Conservation (phyloP, 1,140 invertebrate species). For the Coenobita brevimanus region DNA sequence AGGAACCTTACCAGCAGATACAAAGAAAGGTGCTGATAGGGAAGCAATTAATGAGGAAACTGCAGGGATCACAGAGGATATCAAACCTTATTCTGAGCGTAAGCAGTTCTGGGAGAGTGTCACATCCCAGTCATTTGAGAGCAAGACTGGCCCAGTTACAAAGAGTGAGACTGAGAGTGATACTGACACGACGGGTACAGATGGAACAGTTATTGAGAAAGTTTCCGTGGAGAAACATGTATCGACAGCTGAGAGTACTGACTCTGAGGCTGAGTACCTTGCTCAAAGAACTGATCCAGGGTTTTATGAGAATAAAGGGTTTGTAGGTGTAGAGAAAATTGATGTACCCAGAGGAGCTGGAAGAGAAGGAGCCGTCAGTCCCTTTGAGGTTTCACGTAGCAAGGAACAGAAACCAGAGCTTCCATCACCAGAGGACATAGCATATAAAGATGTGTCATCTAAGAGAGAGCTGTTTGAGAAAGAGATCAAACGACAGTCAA, state of each 20-base stretch:
- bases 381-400: constrained; percentile 70
- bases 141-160: constrained; percentile 47
- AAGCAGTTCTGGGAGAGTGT: constrained; percentile 69
- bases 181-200: constrained; percentile 65
- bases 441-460: constrained; percentile 66
- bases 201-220: constrained; percentile 51
- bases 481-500: constrained; percentile 69
- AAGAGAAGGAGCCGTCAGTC: constrained; percentile 67
- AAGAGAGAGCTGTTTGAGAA: constrained; percentile 69
- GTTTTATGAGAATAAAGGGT: constrained; percentile 75
- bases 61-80: constrained; percentile 55
- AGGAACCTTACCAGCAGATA: constrained; percentile 49
- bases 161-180: constrained; percentile 69
- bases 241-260: constrained; percentile 68
- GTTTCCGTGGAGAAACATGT: constrained; percentile 12
- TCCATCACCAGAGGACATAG: constrained; percentile 68
- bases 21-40: constrained; percentile 29
- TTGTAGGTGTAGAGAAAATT: constrained; percentile 74
- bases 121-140: constrained; percentile 63
- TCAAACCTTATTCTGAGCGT: constrained; percentile 68
- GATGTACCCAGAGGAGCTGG: constrained; percentile 66
- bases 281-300: constrained; percentile 70
- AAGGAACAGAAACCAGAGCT: constrained; percentile 39
- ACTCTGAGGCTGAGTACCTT: constrained; percentile 72
- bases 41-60: constrained; percentile 44